phyloP scores from a whole-genome alignment of 2,113 vertebrate genomes.

The Scalopus aquaticus region DNA sequence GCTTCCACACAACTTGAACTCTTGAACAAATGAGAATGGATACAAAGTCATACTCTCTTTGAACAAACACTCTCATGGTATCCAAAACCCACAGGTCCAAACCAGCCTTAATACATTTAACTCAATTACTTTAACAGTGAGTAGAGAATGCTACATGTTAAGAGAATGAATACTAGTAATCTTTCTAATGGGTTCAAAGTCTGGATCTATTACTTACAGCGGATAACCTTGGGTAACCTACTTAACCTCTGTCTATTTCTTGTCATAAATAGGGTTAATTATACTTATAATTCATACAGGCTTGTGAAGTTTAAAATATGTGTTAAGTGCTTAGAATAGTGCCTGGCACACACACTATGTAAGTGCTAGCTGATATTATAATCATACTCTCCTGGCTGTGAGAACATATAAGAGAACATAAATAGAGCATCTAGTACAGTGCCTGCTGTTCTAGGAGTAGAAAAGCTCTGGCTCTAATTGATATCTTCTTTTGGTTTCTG shows the following conservation, averaged over 20 bases:
- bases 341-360: not conserved
- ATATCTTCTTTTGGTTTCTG: not conserved
- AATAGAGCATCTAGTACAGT: constrained; percentile 1
- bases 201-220: not conserved
- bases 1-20: not conserved
- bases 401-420: not conserved
- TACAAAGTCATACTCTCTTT: not conserved
- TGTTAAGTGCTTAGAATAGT: not conserved
- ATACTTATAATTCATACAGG: too few species aligned
- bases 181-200: not conserved
- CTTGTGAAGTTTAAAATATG: constrained; percentile 23
- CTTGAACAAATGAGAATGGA: not conserved
- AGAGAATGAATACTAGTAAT: not conserved
- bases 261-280: not conserved
- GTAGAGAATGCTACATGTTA: not conserved
- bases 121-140: not conserved
- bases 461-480: not conserved
- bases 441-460: not conserved
- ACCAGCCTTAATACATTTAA: not conserved
- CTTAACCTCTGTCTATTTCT: not conserved
- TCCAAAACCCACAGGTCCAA: not conserved
- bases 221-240: not conserved
- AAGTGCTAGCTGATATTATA: not conserved
- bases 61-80: not conserved
- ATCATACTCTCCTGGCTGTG: not conserved